Percentiles rank a stretch among this genome's conserved stretches.
Evolutionary conservation across 1,140 invertebrate species (phyloP).

Genomic region (Drosophila pachea): DNA sequence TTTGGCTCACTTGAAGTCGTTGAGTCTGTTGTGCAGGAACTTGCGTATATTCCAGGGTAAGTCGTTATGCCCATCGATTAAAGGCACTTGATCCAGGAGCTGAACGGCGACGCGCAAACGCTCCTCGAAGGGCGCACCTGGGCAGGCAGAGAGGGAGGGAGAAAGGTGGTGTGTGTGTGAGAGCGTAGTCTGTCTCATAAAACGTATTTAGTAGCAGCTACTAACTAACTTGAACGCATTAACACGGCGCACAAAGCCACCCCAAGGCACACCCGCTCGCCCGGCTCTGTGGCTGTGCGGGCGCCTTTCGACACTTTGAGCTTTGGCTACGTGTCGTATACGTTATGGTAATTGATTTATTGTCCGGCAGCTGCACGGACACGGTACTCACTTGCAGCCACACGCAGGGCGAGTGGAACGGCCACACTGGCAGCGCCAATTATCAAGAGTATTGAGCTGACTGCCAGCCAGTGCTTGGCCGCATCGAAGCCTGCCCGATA

Average conservation of each 20-base stretch:
- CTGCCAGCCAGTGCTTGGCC: conserved; percentile 83
- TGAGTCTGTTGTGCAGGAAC: conserved; percentile 91
- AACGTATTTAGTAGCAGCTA: conserved; percentile 40
- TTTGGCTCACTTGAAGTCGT: conserved; percentile 84
- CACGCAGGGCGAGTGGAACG: conserved; percentile 83
- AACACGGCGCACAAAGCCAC: conserved; percentile 43
- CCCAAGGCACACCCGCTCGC: background rate
- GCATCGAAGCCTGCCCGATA: conserved; percentile 79
- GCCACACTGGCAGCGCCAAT: conserved; percentile 84
- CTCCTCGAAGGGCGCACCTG: conserved; percentile 83
- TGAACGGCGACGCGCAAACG: conserved; percentile 82
- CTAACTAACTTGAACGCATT: conserved; percentile 58
- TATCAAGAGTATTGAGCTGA: conserved; percentile 83
- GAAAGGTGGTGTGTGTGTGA: conserved; percentile 2
- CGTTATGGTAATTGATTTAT: conserved; percentile 78
- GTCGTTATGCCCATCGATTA: conserved; percentile 92
- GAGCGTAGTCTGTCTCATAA: conserved; percentile 7
- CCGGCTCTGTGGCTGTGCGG: background rate
- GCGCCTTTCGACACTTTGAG: conserved; percentile 24
- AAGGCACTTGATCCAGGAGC: conserved; percentile 83
- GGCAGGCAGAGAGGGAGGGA: background rate
- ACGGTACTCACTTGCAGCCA: conserved; percentile 80
- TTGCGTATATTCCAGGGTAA: conserved; percentile 93
- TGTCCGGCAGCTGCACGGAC: conserved; percentile 35
- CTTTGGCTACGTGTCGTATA: conserved; percentile 57